Base-by-base conservation (phyloP, 1,140 invertebrate species). In the Drosophila pseudoobscura region DNA sequence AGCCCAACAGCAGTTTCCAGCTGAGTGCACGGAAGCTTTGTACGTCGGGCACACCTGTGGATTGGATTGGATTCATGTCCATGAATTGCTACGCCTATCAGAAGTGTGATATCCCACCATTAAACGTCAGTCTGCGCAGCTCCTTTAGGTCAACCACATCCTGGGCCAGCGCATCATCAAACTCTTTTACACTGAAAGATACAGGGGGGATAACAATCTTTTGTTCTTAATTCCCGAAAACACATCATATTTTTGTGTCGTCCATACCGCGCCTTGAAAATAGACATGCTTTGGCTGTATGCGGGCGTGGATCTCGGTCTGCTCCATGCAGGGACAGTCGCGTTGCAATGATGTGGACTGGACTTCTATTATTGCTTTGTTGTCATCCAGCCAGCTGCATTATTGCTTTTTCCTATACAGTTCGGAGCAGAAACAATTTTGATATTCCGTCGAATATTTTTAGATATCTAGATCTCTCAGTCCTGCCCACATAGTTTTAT, bases 1-100 rank as follows among this genome's bases (percentile, higher is more conserved):
- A 98, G 82, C 96, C 96, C 6, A 98, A 92, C 44, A 98, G 90
- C 8, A 97, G 91, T 90, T 95, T 96, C 97, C 97, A 98, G 68
- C 96, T 96, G 11, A 96, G 80, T 1, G 96, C 93, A 56, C 96
- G 92, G 49, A 95, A 92, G 0, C 96, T 95, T 68, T 94, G 94
- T 78, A 96, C 95, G 89, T 98, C 96, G 17, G 96, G 96, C 60
- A 97, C 95, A 52, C 96, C 96, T 97, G 78, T 61, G 90, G 82
- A 85, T 65, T 74, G n/a, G n/a, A 31, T 47, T 35, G 2, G 9
- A 20, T 51, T 11, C 49, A 44, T 46, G 29, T 47, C 9, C 53
- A 3, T 43, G 1, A 7, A 51, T 15, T 65, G n/a, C n/a, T 0
- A 13, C 26, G 11, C 6, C 39, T 15, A 45, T 39, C 4, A 13